These are phyloP conservation scores for Orycteropus afer DNA, from an alignment of 2,113 vertebrate genomes.

Conservation along the genomic window DNA sequence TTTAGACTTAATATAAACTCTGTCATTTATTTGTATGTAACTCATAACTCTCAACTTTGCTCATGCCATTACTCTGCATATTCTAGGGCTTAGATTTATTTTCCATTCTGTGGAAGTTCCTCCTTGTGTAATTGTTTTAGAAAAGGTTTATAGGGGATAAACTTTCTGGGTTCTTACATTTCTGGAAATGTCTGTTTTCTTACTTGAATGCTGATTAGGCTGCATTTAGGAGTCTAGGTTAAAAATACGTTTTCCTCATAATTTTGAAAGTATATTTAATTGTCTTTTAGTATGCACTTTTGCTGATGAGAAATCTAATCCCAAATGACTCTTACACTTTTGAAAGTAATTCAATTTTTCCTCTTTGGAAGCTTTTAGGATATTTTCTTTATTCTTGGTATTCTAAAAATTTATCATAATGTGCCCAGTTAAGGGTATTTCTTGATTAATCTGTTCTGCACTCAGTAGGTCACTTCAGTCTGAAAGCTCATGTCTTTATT, in stretches of 20 bases:
- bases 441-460: not conserved
- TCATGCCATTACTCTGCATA: not conserved
- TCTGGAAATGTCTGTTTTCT: not conserved
- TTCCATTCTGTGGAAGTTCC: not conserved
- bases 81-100: not conserved
- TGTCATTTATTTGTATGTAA: not conserved
- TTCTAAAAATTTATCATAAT: not conserved
- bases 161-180: not conserved
- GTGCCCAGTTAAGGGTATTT: not conserved
- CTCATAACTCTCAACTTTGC: not conserved
- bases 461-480: not conserved
- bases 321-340: not conserved
- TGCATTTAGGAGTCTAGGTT: not conserved
- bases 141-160: not conserved
- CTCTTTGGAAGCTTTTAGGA: constrained; percentile 8
- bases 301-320: not conserved
- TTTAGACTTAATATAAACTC: not conserved
- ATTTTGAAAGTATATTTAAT: not conserved
- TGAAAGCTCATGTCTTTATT: not conserved
- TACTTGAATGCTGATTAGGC: not conserved
- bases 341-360: not conserved
- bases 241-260: not conserved
- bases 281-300: not conserved
- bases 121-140: not conserved
- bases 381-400: not conserved